These are phyloP conservation scores for Pomatorhinus ruficollis DNA, from an alignment of 2,113 vertebrate genomes.

Conservation along the genomic window DNA sequence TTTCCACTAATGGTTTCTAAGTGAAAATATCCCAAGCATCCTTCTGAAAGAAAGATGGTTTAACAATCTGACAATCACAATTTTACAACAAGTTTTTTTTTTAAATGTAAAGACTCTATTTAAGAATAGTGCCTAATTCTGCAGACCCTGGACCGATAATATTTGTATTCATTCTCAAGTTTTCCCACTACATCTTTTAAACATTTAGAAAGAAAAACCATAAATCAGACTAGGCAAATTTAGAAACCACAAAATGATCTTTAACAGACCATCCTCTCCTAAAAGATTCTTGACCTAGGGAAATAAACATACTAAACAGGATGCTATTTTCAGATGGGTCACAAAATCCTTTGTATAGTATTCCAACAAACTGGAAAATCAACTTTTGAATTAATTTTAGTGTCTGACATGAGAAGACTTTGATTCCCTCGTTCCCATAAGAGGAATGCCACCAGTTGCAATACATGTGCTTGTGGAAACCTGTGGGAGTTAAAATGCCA, in stretches of 20 bases:
- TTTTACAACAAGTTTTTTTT: neutral
- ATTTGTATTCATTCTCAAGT: neutral
- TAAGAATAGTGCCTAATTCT: neutral
- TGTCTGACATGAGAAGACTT: constrained; percentile 53
- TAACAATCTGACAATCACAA: neutral
- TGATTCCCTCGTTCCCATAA: constrained; percentile 29
- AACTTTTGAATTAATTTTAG: constrained; percentile 35
- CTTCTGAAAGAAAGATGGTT: neutral
- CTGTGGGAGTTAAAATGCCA: neutral
- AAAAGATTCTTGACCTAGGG: constrained; percentile 12
- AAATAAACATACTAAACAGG: constrained; percentile 48
- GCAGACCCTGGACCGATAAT: neutral
- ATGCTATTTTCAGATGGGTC: constrained; percentile 54
- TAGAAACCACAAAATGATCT: constrained; percentile 7
- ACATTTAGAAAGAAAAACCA: neutral
- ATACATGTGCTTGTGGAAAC: neutral
- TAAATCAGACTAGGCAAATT: neutral
- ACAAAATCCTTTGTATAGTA: neutral
- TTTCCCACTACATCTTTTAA: constrained; percentile 44
- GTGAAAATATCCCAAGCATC: neutral
- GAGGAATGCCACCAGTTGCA: neutral
- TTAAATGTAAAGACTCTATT: neutral
- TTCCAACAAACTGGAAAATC: constrained; percentile 10
- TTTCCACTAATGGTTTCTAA: neutral
- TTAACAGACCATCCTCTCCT: constrained; percentile 7